Conservation (phyloP, 1,140 invertebrate species). For the Trinorchestia longiramus region DNA sequence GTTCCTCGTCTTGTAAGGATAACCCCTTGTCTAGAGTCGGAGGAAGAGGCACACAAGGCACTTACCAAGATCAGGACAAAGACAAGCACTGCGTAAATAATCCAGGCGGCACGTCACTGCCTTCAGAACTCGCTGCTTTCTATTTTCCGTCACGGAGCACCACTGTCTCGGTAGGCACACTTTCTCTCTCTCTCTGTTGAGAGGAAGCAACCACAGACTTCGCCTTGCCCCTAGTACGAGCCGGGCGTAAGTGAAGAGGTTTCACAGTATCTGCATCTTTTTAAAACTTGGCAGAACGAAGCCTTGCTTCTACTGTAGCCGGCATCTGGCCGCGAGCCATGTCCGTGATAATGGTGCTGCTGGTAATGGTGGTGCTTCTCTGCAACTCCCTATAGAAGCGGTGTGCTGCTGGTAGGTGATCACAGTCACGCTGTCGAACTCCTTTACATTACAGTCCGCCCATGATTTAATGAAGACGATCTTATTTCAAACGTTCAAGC, state of each 20-base stretch:
- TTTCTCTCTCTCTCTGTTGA: not conserved
- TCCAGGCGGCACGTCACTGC: slow-evolving; percentile 19
- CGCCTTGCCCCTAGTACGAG: slow-evolving; percentile 30
- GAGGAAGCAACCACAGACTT: slow-evolving; percentile 50
- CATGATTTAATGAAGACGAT: not conserved
- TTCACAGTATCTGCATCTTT: slow-evolving; percentile 42
- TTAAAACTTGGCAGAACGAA: slow-evolving; percentile 43
- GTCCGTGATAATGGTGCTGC: slow-evolving; percentile 23
- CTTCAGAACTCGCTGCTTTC: not conserved
- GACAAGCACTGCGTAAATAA: slow-evolving; percentile 34
- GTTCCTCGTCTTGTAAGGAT: not conserved
- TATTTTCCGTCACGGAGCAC: not conserved
- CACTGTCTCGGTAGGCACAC: not conserved
- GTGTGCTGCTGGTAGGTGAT: not conserved
- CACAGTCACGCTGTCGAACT: not conserved
- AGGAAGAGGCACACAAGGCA: slow-evolving; percentile 19
- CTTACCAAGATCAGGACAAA: slow-evolving; percentile 50
- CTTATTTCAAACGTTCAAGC: not conserved
- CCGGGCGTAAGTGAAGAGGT: slow-evolving; percentile 24
- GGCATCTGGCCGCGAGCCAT: slow-evolving; percentile 36
- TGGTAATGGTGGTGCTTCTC: slow-evolving; percentile 20
- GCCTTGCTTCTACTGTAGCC: slow-evolving; percentile 37
- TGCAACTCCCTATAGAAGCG: not conserved
- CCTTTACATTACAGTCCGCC: not conserved
- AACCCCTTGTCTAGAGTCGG: not conserved